phyloP scores from a whole-genome alignment of 1,140 invertebrate species.

The Bombus affinis region DNA sequence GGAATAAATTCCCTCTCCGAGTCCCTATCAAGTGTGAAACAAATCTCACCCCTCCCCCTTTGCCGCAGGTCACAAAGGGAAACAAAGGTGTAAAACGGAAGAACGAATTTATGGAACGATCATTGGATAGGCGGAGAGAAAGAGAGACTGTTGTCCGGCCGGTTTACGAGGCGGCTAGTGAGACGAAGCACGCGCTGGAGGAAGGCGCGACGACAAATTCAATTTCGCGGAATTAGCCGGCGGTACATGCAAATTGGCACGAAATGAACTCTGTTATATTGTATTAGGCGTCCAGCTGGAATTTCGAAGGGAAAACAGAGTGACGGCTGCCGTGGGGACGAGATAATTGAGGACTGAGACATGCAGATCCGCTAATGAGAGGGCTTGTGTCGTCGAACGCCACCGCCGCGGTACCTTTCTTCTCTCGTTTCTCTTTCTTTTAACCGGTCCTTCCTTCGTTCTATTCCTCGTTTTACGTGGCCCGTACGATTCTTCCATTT shows the following conservation, averaged over 20 bases:
- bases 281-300: constrained; percentile 80
- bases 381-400: constrained; percentile 71
- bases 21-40: neutral
- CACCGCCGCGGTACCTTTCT: constrained; percentile 48
- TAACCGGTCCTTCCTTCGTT: constrained; percentile 34
- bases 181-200: constrained; percentile 65
- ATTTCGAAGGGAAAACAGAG: constrained; percentile 80
- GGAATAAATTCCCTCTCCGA: neutral
- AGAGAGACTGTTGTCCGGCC: constrained; percentile 39
- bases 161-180: constrained; percentile 18
- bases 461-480: constrained; percentile 4
- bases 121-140: neutral
- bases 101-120: constrained; percentile 28
- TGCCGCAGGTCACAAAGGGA: constrained; percentile 17
- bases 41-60: neutral
- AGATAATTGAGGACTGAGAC: constrained; percentile 80
- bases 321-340: constrained; percentile 70
- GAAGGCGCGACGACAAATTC: constrained; percentile 76
- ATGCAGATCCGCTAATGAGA: constrained; percentile 81
- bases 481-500: constrained; percentile 16
- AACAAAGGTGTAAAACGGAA: constrained; percentile 5
- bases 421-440: constrained; percentile 54
- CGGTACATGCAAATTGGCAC: constrained; percentile 81
- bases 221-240: constrained; percentile 79
- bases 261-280: constrained; percentile 82